Evolutionary conservation across 2,797 vertebrate species (phyloP).

Genomic region (Danio aesculapii): DNA sequence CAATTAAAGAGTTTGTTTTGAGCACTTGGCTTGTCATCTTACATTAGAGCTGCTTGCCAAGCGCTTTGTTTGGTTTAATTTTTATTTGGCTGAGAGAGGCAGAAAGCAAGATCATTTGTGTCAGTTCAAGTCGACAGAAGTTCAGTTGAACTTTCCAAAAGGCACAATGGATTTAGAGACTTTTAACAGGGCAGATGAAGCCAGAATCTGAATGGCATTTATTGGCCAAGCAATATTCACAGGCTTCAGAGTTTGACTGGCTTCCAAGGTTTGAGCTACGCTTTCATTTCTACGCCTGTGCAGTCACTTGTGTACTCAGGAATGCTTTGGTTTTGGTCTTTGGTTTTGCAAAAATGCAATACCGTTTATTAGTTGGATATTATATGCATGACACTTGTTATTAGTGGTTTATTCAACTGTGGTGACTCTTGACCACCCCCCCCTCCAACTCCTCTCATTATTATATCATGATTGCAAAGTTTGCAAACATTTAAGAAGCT

Average conservation of each 20-base stretch:
- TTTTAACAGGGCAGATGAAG: constrained; percentile 14
- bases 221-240: constrained; percentile 17
- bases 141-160: constrained; percentile 20
- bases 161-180: constrained; percentile 29
- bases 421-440: too few species aligned
- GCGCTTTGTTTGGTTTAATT: constrained; percentile 26
- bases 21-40: constrained; percentile 19
- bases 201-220: constrained; percentile 16
- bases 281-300: neutral
- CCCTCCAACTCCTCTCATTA: too few species aligned
- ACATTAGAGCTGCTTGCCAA: constrained; percentile 14
- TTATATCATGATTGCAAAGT: neutral
- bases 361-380: neutral
- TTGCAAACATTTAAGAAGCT: neutral
- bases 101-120: constrained; percentile 28
- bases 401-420: too few species aligned
- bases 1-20: constrained; percentile 34
- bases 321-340: neutral
- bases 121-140: constrained; percentile 22
- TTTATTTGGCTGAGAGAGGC: constrained; percentile 19
- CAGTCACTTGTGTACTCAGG: neutral
- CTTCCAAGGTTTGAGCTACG: constrained; percentile 18
- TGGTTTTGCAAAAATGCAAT: constrained; percentile 5
- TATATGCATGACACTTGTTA: neutral
- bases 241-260: constrained; percentile 13